Evolutionary conservation across 2,888 invertebrate species (phyloP), one percentile per base, ranked within the genome.

Genomic region (Cenopis cana): DNA sequence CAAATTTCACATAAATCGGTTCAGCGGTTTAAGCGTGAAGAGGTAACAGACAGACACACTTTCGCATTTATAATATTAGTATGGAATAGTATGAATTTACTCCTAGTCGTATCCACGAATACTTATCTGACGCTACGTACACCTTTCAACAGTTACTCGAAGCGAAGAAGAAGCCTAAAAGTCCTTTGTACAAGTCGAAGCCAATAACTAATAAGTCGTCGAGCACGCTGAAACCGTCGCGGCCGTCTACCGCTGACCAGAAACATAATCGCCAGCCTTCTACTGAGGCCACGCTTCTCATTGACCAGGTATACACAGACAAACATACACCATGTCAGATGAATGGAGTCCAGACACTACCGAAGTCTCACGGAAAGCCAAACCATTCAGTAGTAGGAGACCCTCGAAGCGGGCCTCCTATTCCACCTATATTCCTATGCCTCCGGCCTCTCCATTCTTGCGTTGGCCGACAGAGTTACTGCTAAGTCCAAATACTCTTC

Each of bases 121-220:
- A 12, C 41, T 41, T n/a, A 12, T 46, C n/a, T 46, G 8, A 46
- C n/a, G n/a, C n/a, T 46, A 46, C 33, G 9, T 46, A n/a, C n/a
- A 46, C n/a, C 2, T 46, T 46, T 3, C n/a, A n/a, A n/a, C 64
- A 64, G 64, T 20, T 62, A 36, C 33, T 64, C 20, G 64, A 64
- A 10, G 5, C 38, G 9, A 64, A 64, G 64, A 64, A 64, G 14
- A 64, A 64, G 38, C 5, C 46, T 4, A 64, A 54, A 33, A 54
- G 38, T n/a, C 50, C 62, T 8, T 18, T 17, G 2, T 64, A n/a
- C 64, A 64, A 64, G 52, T 50, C 50, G 12, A 64, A 64, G 64
- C 64, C 64, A 52, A 5, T 54, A 20, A 20, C 6, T 52, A 64
- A 64, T 36, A 64, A 54, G 38, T 64, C 64, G 11, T 38, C 64